Conservation (phyloP, 1,140 invertebrate genomes). For the Yoshiicerus persimilis region DNA sequence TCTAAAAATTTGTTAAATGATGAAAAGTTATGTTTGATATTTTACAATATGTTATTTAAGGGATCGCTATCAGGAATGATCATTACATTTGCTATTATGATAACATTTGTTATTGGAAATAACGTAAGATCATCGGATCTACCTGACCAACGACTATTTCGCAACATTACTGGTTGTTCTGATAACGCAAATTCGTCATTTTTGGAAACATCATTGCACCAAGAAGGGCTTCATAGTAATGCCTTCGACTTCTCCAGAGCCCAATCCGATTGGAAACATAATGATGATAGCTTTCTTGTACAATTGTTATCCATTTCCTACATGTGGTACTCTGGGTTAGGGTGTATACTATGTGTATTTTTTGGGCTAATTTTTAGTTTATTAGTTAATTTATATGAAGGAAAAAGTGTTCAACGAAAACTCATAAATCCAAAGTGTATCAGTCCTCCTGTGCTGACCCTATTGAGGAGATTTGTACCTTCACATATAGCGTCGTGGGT, state of each 20-base stretch:
- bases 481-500: background rate
- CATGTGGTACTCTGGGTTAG: conserved; percentile 32
- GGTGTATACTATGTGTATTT: conserved; percentile 18
- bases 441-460: background rate
- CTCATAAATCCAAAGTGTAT: conserved; percentile 13
- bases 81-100: conserved; percentile 28
- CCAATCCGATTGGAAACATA: conserved; percentile 37
- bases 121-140: conserved; percentile 26
- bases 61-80: conserved; percentile 35
- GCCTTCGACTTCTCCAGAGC: background rate
- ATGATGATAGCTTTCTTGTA: conserved; percentile 25
- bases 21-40: too few species aligned
- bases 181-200: background rate
- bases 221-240: background rate
- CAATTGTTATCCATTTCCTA: conserved; percentile 38
- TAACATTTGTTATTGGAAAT: conserved; percentile 24
- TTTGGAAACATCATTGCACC: background rate
- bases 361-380: conserved; percentile 29
- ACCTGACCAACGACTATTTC: conserved; percentile 25
- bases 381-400: background rate
- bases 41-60: conserved; percentile 25
- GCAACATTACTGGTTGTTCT: background rate
- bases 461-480: background rate
- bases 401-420: background rate
- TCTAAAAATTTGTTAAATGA: too few species aligned